Conservation (phyloP, 35 echinoderm and acorn worm genomes). For the Amphiura filiformis region DNA sequence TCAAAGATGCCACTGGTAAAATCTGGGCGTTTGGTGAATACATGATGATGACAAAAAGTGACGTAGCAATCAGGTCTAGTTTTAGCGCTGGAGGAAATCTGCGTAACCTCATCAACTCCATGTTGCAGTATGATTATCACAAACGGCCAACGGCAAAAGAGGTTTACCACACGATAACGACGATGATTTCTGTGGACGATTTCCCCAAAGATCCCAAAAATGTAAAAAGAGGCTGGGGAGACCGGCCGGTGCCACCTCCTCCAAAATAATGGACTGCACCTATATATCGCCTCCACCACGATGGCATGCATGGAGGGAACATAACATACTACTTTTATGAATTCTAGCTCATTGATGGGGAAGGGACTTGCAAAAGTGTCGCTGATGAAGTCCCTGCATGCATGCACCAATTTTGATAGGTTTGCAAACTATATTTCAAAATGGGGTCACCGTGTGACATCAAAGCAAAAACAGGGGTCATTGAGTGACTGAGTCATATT, state of each 20-base stretch:
- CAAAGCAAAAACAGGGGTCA: no score
- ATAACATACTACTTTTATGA: no score
- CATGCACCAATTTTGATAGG: no score
- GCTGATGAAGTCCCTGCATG: no score
- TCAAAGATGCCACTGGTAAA: not conserved
- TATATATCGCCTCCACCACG: no score
- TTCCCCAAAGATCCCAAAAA: not conserved
- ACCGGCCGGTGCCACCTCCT: not conserved
- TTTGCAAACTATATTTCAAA: no score
- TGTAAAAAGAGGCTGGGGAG: not conserved
- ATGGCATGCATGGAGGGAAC: no score
- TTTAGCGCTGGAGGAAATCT: not conserved
- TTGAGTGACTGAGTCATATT: no score
- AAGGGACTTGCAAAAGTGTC: no score
- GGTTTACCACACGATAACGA: not conserved
- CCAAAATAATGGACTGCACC: no score
- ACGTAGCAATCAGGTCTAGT: not conserved
- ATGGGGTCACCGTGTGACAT: no score
- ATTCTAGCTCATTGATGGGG: no score
- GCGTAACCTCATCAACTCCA: not conserved
- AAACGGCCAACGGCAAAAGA: not conserved
- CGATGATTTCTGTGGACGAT: not conserved
- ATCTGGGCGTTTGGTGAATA: not conserved
- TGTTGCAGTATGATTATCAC: not conserved
- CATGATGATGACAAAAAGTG: not conserved